Base-by-base conservation (phyloP, 2,797 vertebrate genomes). In the Crypturellus tataupa region DNA sequence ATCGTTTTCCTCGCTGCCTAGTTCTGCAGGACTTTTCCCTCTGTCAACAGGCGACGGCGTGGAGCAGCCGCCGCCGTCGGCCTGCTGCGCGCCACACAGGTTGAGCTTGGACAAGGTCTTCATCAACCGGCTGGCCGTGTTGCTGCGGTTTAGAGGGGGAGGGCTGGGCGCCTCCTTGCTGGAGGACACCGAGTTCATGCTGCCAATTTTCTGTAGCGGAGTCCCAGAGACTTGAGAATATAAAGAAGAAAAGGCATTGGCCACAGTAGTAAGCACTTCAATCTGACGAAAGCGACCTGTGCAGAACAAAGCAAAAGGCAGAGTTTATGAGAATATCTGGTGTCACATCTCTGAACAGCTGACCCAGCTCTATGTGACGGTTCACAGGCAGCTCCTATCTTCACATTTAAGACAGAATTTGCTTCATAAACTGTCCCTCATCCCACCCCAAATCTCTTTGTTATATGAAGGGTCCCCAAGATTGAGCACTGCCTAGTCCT, bases 221-320 rank as follows among this genome's bases (percentile, higher is more conserved):
- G 98, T 98, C 85, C 99, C 99, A 72, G 99, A 99, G 33, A 99
- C 99, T 95, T 99, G 99, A 85, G 99, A 99, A 97, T 99, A 99
- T 82, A 99, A 98, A 87, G 99, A 98, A 86, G 99, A 99, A 97
- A 99, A 99, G 62, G 99, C 99, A 55, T 99, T 99, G 80, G 99
- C 99, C 75, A 99, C 99, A 73, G 98, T 99, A 67, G 99, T 99
- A 95, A 99, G 98, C 93, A 99, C 99, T 98, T 99, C 98, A 15
- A 99, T 99, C 97, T 99, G 99, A 94, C 99, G 99, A 97, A 99
- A 99, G 89, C 99, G 99, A 97, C 99, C 99, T 99, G 93, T 58
- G 87, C 47, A 76, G 88, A 72, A 85, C 2, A 25, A 93, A 91
- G 87, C 16, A n/a, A 23, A 94, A 85, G 47, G 77, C 35, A 87